Evolutionary conservation across 1,140 invertebrate genomes (phyloP), one percentile per base, ranked within the genome.

Genomic region (Diabrotica virgifera): DNA sequence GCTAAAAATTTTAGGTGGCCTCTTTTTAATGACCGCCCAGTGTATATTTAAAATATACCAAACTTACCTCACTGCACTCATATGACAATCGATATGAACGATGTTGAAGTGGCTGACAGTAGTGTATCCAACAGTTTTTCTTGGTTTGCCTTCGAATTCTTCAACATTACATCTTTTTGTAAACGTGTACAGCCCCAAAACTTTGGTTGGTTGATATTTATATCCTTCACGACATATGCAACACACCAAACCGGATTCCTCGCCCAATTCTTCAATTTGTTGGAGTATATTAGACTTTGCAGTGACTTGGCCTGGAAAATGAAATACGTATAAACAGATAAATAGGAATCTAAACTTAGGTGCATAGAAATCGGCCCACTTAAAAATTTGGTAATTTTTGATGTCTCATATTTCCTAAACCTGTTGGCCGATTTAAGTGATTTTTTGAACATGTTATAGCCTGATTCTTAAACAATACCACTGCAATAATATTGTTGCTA

Each of bases 61-160:
- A 46, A 13, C 24, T 55, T 24, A 55, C 52, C 89, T 86, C 0
- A 99, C 96, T 55, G 96, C 96, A 8, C 94, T 94, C 85, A 96
- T 95, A 79, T 99, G 96, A 78, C 97, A 99, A 77, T 99, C 96
- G 9, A 98, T 90, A 81, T 99, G 97, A 5, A 99, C 95, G 9
- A 98, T 90, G 81, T 99, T 99, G 81, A 98, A 98, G 83, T 99
- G 96, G 5, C 95, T 96, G 5, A 99, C 96, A 0, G 96, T 98
- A 8, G 89, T 92, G 78, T 97, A 98, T 11, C 91, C 91, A 4
- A 91, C 83, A 6, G 89, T 92, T 77, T 94, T 93, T 51, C 92
- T 82, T 11, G 89, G 84, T 77, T 96, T 94, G 50, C 87, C 85
- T 77, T 98, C 96, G 77, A 87, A 93, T 72, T 98, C 95, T 72